Evolutionary conservation across 1,140 invertebrate genomes (phyloP), one percentile per base, ranked within the genome.

Genomic region (Apis florea): DNA sequence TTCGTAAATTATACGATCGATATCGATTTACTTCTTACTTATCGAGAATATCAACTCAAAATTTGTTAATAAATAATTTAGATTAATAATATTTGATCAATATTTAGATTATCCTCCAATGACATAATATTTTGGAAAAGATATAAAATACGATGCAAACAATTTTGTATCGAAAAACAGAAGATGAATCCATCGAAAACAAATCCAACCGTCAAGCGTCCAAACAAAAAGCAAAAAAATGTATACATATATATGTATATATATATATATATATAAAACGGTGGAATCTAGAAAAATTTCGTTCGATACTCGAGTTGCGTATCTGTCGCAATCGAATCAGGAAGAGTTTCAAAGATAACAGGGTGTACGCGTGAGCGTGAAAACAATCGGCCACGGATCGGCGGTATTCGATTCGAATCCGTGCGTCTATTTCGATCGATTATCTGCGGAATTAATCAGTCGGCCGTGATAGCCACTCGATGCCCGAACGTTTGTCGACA

Each of bases 361-460:
- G 31, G 21, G 54, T 3, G 8, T 63, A 61, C 31, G 56, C 56
- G 56, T 47, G 31, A 73, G 56, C 71, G 54, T 84, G 76, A 72
- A 54, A 67, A 70, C 63, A 72, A 78, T 73, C 68, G 77, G 24
- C 21, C 31, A 58, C 31, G n/a, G 64, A 63, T 64, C 64, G 58
- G n/a, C 58, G 58, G 49, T 47, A 66, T 40, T 26, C 70, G 81
- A 84, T 82, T 77, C 67, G 59, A 67, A 83, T 84, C 79, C 59
- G 31, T 6, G 12, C 26, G 58, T 31, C 5, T 21, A 59, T 40
- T 67, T 31, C 58, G 53, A 84, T 80, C 79, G 83, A 87, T 87
- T 77, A 85, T 83, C 73, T 31, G 31, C 63, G 49, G 40, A 78
- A 79, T 79, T 88, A 88, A 79, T 72, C 84, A 49, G 26, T 1